Evolutionary conservation across 2,797 vertebrate species (phyloP), one percentile per base, ranked within the genome.

Genomic region (Psittacula echo): DNA sequence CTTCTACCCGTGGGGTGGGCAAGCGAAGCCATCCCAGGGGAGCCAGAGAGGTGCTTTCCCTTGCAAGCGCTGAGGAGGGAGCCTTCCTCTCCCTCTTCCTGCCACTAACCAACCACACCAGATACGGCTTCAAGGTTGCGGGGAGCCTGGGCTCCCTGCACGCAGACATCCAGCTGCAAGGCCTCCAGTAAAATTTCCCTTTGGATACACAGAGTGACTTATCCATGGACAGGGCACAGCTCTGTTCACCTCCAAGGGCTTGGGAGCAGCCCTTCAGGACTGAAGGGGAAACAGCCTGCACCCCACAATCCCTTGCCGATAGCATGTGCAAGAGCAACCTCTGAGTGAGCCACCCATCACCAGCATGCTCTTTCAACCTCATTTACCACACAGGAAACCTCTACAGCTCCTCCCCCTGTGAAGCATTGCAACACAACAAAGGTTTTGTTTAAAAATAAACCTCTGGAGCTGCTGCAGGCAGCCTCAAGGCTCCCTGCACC

Each of bases 271-370:
- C 19, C 26, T 74, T 74, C 13, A 10, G n/a, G 32, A 90, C 76
- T 16, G 17, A 71, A 70, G 7, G 29, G 8, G 54, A 34, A 70
- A 37, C 29, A 91, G 11, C 7, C 66, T 47, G 19, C 37, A 34
- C 23, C 41, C 45, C 26, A 32, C 50, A 64, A 76, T 41, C 27
- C 51, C 50, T 21, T 4, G 2, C 30, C 0, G 0, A 34, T 5
- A 66, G 44, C 30, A 48, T 0, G 3, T 32, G 48, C 44, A 70
- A 82, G 44, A 93, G 29, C 41, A 60, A 65, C 61, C 13, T 56
- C 42, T 22, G 41, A 68, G 45, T 3, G 3, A 91, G 61, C 34
- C 34, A 44, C 37, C n/a, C 30, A 54, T 47, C 11, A 4, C 26
- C 45, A 60, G 65, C 48, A 54, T 2, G 2, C 22, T 85, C 66